Evolutionary conservation across 1,140 invertebrate genomes (phyloP).

Genomic region (Macrostomum lignano): DNA sequence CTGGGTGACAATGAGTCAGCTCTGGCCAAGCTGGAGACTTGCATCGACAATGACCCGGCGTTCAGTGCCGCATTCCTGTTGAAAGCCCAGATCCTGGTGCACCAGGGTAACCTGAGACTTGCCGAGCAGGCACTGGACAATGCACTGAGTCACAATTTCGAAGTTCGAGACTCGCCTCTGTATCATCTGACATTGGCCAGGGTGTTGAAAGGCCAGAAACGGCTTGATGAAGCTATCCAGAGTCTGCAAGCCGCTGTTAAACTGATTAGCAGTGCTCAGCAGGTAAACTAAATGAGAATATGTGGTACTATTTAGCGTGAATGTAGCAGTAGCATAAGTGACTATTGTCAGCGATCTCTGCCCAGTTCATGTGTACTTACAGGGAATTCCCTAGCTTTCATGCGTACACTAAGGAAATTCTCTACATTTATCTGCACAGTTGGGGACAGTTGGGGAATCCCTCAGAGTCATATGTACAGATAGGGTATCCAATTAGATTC

Average conservation of each 20-base stretch:
- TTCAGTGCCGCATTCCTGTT: constrained; percentile 53
- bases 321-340: no score
- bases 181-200: constrained; percentile 58
- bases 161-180: constrained; percentile 52
- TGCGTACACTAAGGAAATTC: no score
- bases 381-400: no score
- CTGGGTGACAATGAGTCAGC: constrained; percentile 36
- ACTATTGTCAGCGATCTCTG: no score
- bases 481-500: no score
- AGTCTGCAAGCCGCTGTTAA: constrained; percentile 42
- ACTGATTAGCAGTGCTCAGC: no score
- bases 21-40: constrained; percentile 34
- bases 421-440: no score
- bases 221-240: constrained; percentile 42
- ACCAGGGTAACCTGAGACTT: constrained; percentile 41
- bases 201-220: constrained; percentile 44
- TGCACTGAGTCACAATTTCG: constrained; percentile 59
- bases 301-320: no score
- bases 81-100: constrained; percentile 43
- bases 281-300: no score
- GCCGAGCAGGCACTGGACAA: constrained; percentile 56
- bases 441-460: no score
- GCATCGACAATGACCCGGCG: constrained; percentile 43
- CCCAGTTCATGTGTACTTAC: no score
- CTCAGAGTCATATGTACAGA: no score